phyloP scores from a whole-genome alignment of 1,140 invertebrate species.

The Drosophila willistoni region DNA sequence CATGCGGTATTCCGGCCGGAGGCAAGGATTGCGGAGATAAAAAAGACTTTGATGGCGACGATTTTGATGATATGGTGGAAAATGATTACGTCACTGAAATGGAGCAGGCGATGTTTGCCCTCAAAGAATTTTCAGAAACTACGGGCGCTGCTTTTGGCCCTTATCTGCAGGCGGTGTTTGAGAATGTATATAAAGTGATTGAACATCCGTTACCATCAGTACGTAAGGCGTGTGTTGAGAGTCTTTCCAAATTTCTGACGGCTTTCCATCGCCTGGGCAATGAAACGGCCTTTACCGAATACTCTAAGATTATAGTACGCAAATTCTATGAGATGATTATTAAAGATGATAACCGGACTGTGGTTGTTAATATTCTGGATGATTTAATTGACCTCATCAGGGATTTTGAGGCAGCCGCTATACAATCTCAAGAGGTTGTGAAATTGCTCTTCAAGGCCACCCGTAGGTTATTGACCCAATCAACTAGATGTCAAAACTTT shows the following conservation, averaged over 20 bases:
- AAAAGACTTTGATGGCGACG: constrained; percentile 67
- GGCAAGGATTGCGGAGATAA: constrained; percentile 20
- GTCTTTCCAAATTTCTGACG: constrained; percentile 88
- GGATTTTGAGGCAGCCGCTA: constrained; percentile 83
- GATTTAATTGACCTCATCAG: constrained; percentile 86
- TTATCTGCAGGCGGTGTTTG: constrained; percentile 87
- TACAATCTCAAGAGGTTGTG: constrained; percentile 76
- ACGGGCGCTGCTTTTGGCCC: constrained; percentile 87
- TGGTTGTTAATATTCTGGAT: constrained; percentile 89
- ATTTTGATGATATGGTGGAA: constrained; percentile 85
- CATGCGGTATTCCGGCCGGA: constrained; percentile 58
- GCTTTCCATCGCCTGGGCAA: constrained; percentile 85
- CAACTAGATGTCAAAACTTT: no score
- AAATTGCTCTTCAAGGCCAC: no score
- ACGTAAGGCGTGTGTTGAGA: constrained; percentile 86
- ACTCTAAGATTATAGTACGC: constrained; percentile 86
- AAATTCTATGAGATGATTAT: constrained; percentile 88
- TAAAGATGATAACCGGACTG: constrained; percentile 87
- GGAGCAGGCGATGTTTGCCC: constrained; percentile 89
- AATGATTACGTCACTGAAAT: constrained; percentile 92
- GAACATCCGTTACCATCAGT: constrained; percentile 89
- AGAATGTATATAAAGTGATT: constrained; percentile 88
- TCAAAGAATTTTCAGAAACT: constrained; percentile 88
- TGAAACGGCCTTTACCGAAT: constrained; percentile 76
- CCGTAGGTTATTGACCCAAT: no score